Evolutionary conservation across 2,888 invertebrate species (phyloP).

Genomic region (Sicus ferrugineus): DNA sequence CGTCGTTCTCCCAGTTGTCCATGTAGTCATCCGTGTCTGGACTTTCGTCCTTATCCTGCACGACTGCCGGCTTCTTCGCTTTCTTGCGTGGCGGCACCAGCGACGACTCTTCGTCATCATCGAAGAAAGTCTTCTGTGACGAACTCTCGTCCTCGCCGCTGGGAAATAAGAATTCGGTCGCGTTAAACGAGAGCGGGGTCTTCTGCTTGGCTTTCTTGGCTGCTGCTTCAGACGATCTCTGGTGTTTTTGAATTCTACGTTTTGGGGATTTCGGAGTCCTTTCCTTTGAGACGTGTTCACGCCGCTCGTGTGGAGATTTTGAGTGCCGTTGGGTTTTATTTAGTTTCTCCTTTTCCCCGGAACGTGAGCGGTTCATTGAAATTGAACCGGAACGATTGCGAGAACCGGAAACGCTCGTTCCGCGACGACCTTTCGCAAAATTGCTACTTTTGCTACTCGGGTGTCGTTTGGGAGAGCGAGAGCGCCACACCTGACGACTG

Average conservation of each 20-base stretch:
- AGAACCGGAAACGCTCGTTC: conserved; percentile 19
- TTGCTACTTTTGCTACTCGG: conserved; percentile 12
- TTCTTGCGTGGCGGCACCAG: background rate
- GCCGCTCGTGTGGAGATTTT: conserved; percentile 29
- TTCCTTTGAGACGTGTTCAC: conserved; percentile 14
- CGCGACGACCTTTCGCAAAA: conserved; percentile 5
- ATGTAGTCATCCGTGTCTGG: conserved; percentile 64
- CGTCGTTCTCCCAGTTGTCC: conserved; percentile 63
- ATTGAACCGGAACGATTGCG: conserved; percentile 38
- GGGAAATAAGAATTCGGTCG: conserved; percentile 45
- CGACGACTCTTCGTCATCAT: conserved; percentile 1
- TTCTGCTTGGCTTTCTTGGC: conserved; percentile 38
- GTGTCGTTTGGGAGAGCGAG: conserved; percentile 37
- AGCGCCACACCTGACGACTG: conserved; percentile 34
- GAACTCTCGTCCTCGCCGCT: conserved; percentile 26
- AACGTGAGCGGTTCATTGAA: conserved; percentile 20
- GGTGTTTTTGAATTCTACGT: conserved; percentile 12
- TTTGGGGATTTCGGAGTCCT: background rate
- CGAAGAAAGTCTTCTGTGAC: background rate
- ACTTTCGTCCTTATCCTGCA: conserved; percentile 50
- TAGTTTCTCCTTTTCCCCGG: conserved; percentile 7
- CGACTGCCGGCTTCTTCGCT: background rate
- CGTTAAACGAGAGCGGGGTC: conserved; percentile 43
- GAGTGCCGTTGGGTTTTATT: conserved; percentile 13
- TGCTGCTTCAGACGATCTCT: background rate